A percentile compares a stretch with the other conserved stretches of the same genome.
These are phyloP conservation scores for Macrosteles quadrilineatus DNA, from an alignment of 1,140 invertebrate genomes.

Conservation along the genomic window DNA sequence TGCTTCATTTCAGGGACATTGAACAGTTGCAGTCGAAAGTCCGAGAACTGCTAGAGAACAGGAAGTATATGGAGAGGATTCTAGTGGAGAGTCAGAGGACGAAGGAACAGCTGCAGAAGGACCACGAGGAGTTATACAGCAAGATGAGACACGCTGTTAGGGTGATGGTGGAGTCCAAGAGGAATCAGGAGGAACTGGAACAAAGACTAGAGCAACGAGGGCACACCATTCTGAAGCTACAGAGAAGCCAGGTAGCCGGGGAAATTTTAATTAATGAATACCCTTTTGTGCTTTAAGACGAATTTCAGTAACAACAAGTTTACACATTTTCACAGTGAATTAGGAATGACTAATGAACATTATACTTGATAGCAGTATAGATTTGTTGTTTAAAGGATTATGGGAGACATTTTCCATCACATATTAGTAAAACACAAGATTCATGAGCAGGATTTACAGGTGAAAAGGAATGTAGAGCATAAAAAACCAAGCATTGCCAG, in stretches of 20 bases:
- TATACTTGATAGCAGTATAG: not conserved
- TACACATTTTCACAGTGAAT: not conserved
- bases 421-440: not conserved
- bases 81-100: constrained; percentile 3
- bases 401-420: no score
- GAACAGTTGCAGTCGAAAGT: not conserved
- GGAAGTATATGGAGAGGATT: constrained; percentile 12
- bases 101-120: constrained; percentile 1
- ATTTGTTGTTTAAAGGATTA: not conserved
- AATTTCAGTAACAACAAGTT: not conserved
- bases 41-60: not conserved
- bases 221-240: not conserved
- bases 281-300: no score
- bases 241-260: not conserved
- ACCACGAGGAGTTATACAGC: constrained; percentile 7
- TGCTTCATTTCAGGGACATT: not conserved
- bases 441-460: not conserved
- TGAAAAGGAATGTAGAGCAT: no score
- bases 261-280: no score
- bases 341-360: not conserved
- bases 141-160: constrained; percentile 4
- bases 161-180: constrained; percentile 16
- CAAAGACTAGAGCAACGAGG: not conserved
- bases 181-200: constrained; percentile 1
- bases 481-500: no score